Evolutionary conservation across 2,888 invertebrate species (phyloP).

Genomic region (Mesochorus sp.): DNA sequence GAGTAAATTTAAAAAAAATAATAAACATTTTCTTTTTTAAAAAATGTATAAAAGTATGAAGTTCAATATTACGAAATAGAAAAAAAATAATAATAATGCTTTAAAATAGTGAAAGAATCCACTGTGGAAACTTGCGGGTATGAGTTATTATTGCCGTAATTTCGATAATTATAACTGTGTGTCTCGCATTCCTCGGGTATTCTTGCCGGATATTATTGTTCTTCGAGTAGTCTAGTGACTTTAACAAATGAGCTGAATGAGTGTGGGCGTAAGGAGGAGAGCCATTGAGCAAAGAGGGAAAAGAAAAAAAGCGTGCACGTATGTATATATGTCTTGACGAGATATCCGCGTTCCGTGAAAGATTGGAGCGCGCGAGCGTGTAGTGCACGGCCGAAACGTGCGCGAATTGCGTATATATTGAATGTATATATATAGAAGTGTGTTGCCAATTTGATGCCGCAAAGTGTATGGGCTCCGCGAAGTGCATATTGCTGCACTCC

Average conservation of each 20-base stretch:
- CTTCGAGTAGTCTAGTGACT: slow-evolving; percentile 60
- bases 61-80: not conserved
- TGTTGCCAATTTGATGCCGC: slow-evolving; percentile 7
- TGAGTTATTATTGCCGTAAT: slow-evolving; percentile 5
- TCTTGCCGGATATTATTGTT: slow-evolving; percentile 22
- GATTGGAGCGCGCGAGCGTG: slow-evolving; percentile 52
- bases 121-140: not conserved
- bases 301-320: not conserved
- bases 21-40: too few species aligned
- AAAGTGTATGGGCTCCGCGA: slow-evolving; percentile 1
- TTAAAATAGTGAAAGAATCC: not conserved
- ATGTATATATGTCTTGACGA: not conserved
- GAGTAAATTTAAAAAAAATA: too few species aligned
- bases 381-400: slow-evolving; percentile 57
- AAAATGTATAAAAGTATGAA: too few species aligned
- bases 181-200: slow-evolving; percentile 15
- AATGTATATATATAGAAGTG: slow-evolving; percentile 9
- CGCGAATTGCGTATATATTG: slow-evolving; percentile 29
- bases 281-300: not conserved
- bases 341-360: slow-evolving; percentile 53
- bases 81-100: not conserved
- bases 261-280: not conserved
- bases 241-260: slow-evolving; percentile 61
- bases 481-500: not conserved
- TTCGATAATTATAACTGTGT: slow-evolving; percentile 35